Base-by-base conservation (phyloP, 2,888 invertebrate species). In the Hedychridium roseum region DNA sequence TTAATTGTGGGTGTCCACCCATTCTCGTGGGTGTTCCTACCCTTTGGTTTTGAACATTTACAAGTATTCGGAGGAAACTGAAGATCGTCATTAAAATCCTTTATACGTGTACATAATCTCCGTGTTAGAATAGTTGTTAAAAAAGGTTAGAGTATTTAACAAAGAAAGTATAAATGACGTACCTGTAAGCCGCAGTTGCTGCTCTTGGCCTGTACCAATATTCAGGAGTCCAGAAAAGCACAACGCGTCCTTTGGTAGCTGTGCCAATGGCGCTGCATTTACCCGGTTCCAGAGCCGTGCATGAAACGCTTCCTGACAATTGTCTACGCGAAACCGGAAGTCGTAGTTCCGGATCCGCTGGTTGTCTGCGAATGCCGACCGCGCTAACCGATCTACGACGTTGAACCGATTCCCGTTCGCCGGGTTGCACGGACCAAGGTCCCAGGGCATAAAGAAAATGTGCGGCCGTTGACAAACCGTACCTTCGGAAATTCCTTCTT, bases 201-300 rank as follows among this genome's bases (percentile, higher is more conserved):
- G 81, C 77, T 50, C 79, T 73, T 0, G 84, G 84, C 32, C 82
- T 65, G 60, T 83, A 84, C 82, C 81, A 83, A 57, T 82, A 83
- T 23, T 82, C 81, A 1, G 83, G 81, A 0, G 84, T 84, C 84
- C 84, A 84, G 59, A 84, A 84, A 2, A 82, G 69, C 12, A 82
- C 68, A 0, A 81, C 73, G 0, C 79, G 78, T 16, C 73, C 69
- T 54, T 59, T 64, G 2, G 57, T 52, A 2, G 60, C 40, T 1
- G 64, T 39, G 0, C 56, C 56, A 9, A 52, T 32, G 2, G 52
- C 45, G 0, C 56, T 61, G 14, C 50, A 49, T 12, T 41, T 58
- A 4, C 43, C 59, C 2, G 58, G 51, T 3, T 60, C 64, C 34
- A 82, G 58, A n/a, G 73, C 69, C 17, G 80, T 78, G 53, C 78